Base-by-base conservation (phyloP, 1,140 invertebrate genomes). In the Protaetia brevitarsis region DNA sequence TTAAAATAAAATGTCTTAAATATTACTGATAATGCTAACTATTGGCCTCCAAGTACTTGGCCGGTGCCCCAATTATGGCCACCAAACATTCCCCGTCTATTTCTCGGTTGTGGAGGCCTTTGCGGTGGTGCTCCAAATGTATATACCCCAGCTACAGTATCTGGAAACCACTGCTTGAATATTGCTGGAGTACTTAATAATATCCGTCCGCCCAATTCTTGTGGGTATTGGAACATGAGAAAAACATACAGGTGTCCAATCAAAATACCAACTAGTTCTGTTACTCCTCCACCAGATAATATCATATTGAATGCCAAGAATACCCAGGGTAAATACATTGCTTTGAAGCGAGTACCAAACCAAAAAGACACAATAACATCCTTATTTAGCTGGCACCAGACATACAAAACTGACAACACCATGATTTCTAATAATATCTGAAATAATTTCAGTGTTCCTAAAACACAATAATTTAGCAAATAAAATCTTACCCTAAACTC, bases 321-420 rank as follows among this genome's bases (percentile, higher is more conserved):
- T 7, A 99, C 94, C 97, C 97, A 99, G 0, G 97, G 97, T 5
- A 99, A 80, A 78, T 99, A 99, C 87, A 98, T 94, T 3, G 97
- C 96, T 82, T 98, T 99, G 79, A 99, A 99, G 62, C 90, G 86
- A 1, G 94, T 96, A 21, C 98, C 98, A 80, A 99, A 99, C 97
- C 97, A 99, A 78, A 99, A 99, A 41, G 86, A 90, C 0, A 99
- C 96, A 61, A 97, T 93, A 0, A 87, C 85, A 77, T 99, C 96
- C 78, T 95, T 95, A 79, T 99, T 99, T 0, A 99, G 81, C 78
- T 99, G 95, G 77, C 97, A 99, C 97, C 97, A 99, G 1, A 99
- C 85, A 74, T 99, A 99, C 10, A 99, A 83, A 4, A 99, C 91
- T 70, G 94, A 96, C 29, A 99, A 81, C 2, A 99, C 94, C 90